A percentile compares a stretch with the other conserved stretches of the same genome.
Evolutionary conservation across 1,140 invertebrate species (phyloP).

Genomic region (Drosophila orena): DNA sequence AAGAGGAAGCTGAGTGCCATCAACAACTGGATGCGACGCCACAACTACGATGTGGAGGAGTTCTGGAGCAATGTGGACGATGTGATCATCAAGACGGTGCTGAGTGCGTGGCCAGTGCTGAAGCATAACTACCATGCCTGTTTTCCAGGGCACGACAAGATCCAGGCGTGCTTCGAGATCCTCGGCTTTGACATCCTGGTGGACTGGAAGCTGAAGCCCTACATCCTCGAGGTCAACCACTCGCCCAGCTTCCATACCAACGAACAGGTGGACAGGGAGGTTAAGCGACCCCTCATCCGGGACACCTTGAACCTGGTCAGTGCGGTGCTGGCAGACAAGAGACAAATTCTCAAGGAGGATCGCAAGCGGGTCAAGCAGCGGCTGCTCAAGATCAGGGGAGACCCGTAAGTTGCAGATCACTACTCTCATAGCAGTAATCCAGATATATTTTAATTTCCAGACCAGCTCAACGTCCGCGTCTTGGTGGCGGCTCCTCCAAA

Average conservation of each 20-base stretch:
- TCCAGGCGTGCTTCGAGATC: constrained; percentile 95
- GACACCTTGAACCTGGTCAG: constrained; percentile 94
- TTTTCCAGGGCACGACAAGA: constrained; percentile 93
- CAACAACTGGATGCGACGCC: constrained; percentile 89
- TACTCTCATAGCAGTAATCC: no score
- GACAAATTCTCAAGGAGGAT: constrained; percentile 90
- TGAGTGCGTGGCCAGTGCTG: constrained; percentile 93
- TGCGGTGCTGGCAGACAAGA: constrained; percentile 91
- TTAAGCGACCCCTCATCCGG: constrained; percentile 92
- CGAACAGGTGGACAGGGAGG: constrained; percentile 91
- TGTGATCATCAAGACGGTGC: constrained; percentile 94
- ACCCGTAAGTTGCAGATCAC: constrained; percentile 48
- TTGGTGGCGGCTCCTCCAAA: constrained; percentile 9
- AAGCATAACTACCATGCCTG: constrained; percentile 95
- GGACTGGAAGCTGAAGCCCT: constrained; percentile 93
- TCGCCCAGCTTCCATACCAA: constrained; percentile 96
- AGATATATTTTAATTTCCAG: neutral
- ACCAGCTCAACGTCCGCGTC: constrained; percentile 21
- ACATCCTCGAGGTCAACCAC: constrained; percentile 95
- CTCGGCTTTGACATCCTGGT: constrained; percentile 95
- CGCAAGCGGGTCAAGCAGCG: constrained; percentile 88
- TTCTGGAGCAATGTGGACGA: constrained; percentile 94
- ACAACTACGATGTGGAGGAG: constrained; percentile 90
- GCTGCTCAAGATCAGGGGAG: constrained; percentile 86
- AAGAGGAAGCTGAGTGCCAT: constrained; percentile 94